phyloP scores from a whole-genome alignment of 2,888 invertebrate genomes.

The Crossocerus cetratus region DNA sequence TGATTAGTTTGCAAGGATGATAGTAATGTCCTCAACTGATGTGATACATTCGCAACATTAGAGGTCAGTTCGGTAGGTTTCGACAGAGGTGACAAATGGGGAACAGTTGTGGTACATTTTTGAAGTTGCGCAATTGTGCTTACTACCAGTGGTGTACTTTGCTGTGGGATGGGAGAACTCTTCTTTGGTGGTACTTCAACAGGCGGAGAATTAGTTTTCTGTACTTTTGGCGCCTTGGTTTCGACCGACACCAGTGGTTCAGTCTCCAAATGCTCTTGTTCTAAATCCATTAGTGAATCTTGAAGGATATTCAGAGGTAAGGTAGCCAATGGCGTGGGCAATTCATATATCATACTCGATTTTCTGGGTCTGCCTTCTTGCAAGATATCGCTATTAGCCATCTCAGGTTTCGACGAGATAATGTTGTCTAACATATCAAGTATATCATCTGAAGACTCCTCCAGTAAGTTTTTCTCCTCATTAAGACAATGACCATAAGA shows the following conservation, averaged over 20 bases:
- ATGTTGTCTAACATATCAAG: conserved; percentile 85
- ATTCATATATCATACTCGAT: conserved; percentile 70
- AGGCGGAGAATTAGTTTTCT: conserved; percentile 30
- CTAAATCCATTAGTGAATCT: conserved; percentile 69
- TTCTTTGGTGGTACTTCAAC: conserved; percentile 45
- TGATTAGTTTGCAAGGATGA: conserved; percentile 82
- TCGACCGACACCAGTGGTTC: conserved; percentile 40
- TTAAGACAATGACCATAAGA: conserved; percentile 40
- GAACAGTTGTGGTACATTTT: conserved; percentile 78
- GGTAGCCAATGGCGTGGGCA: conserved; percentile 72
- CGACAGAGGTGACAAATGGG: conserved; percentile 85
- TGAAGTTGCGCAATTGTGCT: conserved; percentile 70
- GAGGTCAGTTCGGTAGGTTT: conserved; percentile 85
- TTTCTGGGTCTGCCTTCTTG: conserved; percentile 69
- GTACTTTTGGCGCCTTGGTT: conserved; percentile 42
- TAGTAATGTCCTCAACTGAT: conserved; percentile 83
- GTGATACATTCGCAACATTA: conserved; percentile 85
- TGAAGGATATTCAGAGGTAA: conserved; percentile 73
- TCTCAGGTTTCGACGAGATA: conserved; percentile 75
- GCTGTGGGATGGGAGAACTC: conserved; percentile 53
- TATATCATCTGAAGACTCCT: conserved; percentile 84
- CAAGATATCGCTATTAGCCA: conserved; percentile 69
- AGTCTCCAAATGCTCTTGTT: conserved; percentile 54
- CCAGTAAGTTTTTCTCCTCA: conserved; percentile 64
- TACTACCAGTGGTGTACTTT: conserved; percentile 61